phyloP scores from a whole-genome alignment of 2,113 vertebrate species.

The Bos taurus region ARS-UCD2.0 NC_037337.1:62391501-62392000 shows the following conservation, averaged over 20 bases:
- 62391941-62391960: neutral
- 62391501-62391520: constrained; percentile 36
- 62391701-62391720: neutral
- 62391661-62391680: neutral
- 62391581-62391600: constrained; percentile 41
- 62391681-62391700: neutral
- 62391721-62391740: neutral
- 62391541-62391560: neutral
- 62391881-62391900: neutral
- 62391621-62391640: constrained; percentile 7
- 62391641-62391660: neutral
- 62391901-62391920: neutral
- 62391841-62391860: neutral
- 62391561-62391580: constrained; percentile 33
- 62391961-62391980: neutral
- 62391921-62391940: neutral
- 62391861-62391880: neutral
- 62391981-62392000: neutral
- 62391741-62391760: neutral
- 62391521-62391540: constrained; percentile 35
- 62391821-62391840: neutral
- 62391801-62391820: neutral
- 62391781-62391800: neutral
- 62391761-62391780: neutral
- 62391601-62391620: constrained; percentile 23